These are phyloP conservation scores for Malurus leucopterus DNA, from an alignment of 2,797 vertebrate species.

Conservation along the genomic window DNA sequence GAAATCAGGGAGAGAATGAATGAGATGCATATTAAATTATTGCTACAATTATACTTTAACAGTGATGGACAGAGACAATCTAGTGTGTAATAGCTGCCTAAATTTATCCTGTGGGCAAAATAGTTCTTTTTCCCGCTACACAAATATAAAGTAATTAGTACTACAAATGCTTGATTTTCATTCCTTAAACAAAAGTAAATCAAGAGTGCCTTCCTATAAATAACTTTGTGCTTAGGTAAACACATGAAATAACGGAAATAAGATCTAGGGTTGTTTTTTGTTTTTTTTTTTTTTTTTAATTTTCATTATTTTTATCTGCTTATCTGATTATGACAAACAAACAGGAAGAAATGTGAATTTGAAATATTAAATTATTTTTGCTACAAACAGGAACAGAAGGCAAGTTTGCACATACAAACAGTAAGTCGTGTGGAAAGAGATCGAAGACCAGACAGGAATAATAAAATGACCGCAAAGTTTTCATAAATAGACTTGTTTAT, in stretches of 20 bases:
- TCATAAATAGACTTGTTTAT: background rate
- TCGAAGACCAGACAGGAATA: background rate
- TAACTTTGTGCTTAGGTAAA: background rate
- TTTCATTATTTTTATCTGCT: background rate
- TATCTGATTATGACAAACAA: background rate
- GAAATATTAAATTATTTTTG: background rate
- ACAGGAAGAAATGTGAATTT: background rate
- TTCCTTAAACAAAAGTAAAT: background rate
- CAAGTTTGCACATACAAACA: background rate
- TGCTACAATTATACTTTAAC: background rate
- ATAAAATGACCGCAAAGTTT: background rate
- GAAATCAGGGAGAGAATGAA: background rate
- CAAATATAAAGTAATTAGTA: background rate
- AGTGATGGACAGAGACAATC: background rate
- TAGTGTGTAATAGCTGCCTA: background rate
- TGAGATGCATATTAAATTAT: background rate
- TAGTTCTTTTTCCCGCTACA: background rate
- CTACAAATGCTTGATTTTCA: background rate
- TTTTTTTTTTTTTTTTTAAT: too few species aligned
- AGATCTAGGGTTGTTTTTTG: background rate
- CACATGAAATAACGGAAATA: background rate
- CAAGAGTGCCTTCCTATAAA: background rate
- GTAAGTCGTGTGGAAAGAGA: background rate
- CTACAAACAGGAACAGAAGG: background rate
- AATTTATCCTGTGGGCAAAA: background rate